Evolutionary conservation across 2,113 vertebrate species (phyloP).

Genomic region (Suricata suricatta): DNA sequence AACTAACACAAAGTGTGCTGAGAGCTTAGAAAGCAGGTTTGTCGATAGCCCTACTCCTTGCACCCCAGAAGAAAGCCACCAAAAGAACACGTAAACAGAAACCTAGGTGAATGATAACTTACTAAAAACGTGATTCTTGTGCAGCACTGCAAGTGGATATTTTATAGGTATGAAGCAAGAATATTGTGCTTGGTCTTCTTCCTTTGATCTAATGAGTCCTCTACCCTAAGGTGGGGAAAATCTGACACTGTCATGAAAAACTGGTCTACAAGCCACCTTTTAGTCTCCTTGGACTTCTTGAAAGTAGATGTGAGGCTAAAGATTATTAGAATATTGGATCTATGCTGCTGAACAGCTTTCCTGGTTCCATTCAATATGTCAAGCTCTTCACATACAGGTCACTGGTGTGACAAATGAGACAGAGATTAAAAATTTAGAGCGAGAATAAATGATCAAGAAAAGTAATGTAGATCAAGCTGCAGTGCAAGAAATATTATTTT

Average conservation of each 20-base stretch:
- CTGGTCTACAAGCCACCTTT: background rate
- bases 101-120: background rate
- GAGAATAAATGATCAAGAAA: background rate
- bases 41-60: accelerated
- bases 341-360: background rate
- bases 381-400: background rate
- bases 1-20: background rate
- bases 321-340: background rate
- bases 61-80: background rate
- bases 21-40: background rate
- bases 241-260: background rate
- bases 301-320: background rate
- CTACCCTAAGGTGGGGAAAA: accelerated
- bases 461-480: background rate
- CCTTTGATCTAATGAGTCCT: background rate
- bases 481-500: background rate
- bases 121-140: background rate
- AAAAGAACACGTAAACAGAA: background rate
- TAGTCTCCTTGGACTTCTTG: background rate
- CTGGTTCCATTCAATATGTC: background rate
- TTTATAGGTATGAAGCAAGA: background rate
- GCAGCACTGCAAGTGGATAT: background rate
- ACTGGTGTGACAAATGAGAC: background rate
- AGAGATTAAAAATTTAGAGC: background rate
- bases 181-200: background rate